Conservation (phyloP, 2,113 vertebrate species). For the Amblyornis subalaris region DNA sequence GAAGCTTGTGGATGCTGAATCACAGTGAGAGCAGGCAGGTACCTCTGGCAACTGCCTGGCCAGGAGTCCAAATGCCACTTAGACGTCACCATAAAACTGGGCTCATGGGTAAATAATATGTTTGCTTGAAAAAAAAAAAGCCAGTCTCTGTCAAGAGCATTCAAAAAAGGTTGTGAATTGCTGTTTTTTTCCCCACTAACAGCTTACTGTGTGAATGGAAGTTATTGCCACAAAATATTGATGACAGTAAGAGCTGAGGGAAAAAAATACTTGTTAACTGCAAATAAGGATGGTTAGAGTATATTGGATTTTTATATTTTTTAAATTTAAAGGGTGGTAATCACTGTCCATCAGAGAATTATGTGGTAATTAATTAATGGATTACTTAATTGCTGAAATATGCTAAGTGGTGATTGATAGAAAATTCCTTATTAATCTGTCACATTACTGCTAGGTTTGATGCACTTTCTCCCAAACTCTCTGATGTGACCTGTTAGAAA, state of each 20-base stretch:
- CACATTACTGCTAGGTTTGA: background rate
- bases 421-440: background rate
- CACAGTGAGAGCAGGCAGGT: background rate
- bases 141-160: background rate
- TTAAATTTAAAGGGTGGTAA: background rate
- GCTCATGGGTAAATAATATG: background rate
- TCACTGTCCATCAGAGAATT: background rate
- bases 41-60: background rate
- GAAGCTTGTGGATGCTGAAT: background rate
- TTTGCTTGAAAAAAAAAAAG: background rate
- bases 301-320: background rate
- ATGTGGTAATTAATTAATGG: background rate
- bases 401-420: background rate
- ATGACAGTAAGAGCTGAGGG: background rate
- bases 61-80: background rate
- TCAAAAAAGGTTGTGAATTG: background rate
- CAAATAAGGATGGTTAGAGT: background rate
- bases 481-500: background rate
- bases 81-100: background rate
- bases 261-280: background rate
- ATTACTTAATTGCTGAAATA: background rate
- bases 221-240: background rate
- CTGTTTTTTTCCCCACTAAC: fast-evolving
- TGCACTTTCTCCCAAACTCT: background rate
- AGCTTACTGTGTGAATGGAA: background rate